phyloP scores from a whole-genome alignment of 2,113 vertebrate species.

The Chamaea fasciata region DNA sequence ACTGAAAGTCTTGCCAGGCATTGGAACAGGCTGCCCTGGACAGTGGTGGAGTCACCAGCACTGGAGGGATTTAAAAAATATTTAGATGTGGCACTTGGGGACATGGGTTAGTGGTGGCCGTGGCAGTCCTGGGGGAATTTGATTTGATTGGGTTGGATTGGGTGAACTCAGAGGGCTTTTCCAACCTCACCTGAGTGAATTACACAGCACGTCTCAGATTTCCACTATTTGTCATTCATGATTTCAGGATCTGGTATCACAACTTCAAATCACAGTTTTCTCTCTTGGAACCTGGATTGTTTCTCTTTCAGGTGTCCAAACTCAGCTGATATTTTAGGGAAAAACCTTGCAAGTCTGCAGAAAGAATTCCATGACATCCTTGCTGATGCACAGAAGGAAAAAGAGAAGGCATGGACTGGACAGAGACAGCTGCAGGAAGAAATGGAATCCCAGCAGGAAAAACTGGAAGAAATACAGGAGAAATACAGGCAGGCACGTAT shows the following conservation, averaged over 20 bases:
- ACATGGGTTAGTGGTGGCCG: neutral
- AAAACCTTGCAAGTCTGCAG: slow-evolving; percentile 74
- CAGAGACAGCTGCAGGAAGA: slow-evolving; percentile 72
- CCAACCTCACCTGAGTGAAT: neutral
- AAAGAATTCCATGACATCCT: slow-evolving; percentile 69
- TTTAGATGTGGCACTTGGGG: neutral
- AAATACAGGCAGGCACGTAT: slow-evolving; percentile 70
- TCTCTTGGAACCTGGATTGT: neutral
- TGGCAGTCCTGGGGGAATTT: neutral
- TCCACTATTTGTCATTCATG: neutral
- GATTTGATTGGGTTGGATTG: neutral
- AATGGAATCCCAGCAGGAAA: slow-evolving; percentile 68
- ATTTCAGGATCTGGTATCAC: neutral
- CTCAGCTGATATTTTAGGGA: slow-evolving; percentile 70
- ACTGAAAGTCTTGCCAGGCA: neutral
- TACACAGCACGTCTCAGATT: neutral
- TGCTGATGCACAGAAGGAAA: slow-evolving; percentile 66
- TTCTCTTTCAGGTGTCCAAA: slow-evolving; percentile 55
- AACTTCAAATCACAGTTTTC: neutral
- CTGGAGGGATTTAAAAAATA: neutral
- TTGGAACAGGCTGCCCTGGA: neutral
- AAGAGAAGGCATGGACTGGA: slow-evolving; percentile 65
- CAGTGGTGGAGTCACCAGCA: neutral
- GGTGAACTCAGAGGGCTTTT: neutral
- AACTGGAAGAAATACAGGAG: slow-evolving; percentile 67